Conservation (phyloP, 2,113 vertebrate species). For the Ifrita kowaldi region DNA sequence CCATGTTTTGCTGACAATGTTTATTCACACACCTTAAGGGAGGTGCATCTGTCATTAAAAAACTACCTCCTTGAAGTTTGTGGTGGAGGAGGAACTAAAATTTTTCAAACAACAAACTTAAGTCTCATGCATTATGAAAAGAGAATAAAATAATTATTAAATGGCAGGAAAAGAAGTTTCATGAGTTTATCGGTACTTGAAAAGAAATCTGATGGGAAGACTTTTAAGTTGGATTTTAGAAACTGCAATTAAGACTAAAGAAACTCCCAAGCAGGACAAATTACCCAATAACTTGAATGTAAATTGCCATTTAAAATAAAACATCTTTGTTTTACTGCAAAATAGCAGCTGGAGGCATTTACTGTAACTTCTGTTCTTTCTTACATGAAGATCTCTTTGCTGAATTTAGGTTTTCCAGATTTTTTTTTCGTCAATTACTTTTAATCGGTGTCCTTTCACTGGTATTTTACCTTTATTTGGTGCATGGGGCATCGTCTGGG, state of each 20-base stretch:
- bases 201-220: not conserved
- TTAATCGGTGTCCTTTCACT: not conserved
- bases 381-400: not conserved
- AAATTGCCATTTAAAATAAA: not conserved
- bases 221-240: not conserved
- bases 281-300: not conserved
- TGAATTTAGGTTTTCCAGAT: not conserved
- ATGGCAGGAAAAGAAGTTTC: not conserved
- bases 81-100: not conserved
- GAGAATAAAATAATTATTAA: not conserved
- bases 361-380: not conserved
- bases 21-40: not conserved
- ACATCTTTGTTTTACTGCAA: not conserved
- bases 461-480: conserved; percentile 42
- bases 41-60: not conserved
- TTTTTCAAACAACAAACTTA: not conserved
- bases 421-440: not conserved
- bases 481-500: not conserved
- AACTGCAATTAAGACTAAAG: not conserved
- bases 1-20: not conserved
- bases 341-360: not conserved
- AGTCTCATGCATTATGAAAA: not conserved
- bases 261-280: not conserved
- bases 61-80: not conserved
- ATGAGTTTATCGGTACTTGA: not conserved